Base-by-base conservation (phyloP, 2,797 vertebrate genomes). In the Kryptopterus vitreolus region DNA sequence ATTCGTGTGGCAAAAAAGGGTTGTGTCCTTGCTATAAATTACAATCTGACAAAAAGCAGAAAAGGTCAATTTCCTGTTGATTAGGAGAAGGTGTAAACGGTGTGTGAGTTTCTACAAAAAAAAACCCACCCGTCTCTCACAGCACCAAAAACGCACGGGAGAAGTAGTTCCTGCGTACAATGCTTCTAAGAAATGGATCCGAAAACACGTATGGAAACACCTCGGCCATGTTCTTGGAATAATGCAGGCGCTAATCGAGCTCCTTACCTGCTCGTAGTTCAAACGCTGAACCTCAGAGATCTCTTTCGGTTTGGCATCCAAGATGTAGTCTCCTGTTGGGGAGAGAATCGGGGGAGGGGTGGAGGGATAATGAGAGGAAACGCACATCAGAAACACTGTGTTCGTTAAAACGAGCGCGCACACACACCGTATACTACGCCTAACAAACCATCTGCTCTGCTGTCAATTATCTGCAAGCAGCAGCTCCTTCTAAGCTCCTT, bases 261-360 rank as follows among this genome's bases (percentile, higher is more conserved):
- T 69, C 20, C 76, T 86, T 93, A 99, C 98, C 96, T 99, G 97
- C 88, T 99, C 98, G 84, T 99, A 99, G 94, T 99, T 99, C 83
- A 99, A 92, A 86, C 97, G 94, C 89, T 99, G 98, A 89, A 93
- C 96, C 92, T 99, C 98, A 24, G 97, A 96, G 89, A 99, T 98
- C 91, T 99, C 98, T 92, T 99, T 99, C 81, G 98, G 98, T 87
- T 98, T 99, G 88, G 96, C 95, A 53, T 99, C 98, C 86, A 99
- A 95, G 90, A 99, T 98, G 90, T 98, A 99, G 91, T 99, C 98
- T 83, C 98, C 98, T 99, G 89, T 86, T 89, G 90, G 66, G 38
- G 29, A 50, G 38, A 75, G 33, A 81, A 6, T 62, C 16, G 33
- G 24, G 66, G 33, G 65, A 43, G 53, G 10, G 69, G 46, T 48